Conservation (phyloP, 2,888 invertebrate genomes). For the Amphipoea lucens region DNA sequence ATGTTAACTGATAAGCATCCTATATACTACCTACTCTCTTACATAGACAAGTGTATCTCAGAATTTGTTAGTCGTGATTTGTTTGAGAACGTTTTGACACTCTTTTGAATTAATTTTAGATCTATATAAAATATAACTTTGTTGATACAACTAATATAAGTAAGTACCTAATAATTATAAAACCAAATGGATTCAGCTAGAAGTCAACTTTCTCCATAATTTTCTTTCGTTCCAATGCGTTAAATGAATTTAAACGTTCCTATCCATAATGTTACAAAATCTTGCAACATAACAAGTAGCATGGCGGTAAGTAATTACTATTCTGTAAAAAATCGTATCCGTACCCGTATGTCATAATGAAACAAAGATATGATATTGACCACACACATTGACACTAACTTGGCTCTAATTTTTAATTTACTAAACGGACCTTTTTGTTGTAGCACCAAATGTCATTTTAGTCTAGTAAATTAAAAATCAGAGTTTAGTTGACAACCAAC, state of each 20-base stretch:
- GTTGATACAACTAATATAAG: neutral
- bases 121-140: neutral
- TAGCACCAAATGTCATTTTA: too few relatives aligned
- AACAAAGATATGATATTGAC: neutral
- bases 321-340: neutral
- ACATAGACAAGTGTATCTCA: neutral
- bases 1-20: slow-evolving; percentile 16
- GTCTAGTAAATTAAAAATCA: too few relatives aligned
- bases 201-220: neutral
- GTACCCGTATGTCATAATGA: neutral
- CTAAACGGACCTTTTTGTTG: too few relatives aligned
- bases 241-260: neutral
- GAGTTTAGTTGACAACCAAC: neutral
- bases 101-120: neutral
- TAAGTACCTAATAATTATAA: neutral
- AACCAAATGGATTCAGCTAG: neutral
- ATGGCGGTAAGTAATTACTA: too few relatives aligned
- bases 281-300: neutral
- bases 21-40: neutral
- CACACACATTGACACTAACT: neutral
- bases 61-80: neutral
- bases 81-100: neutral
- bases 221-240: neutral
- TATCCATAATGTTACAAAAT: neutral
- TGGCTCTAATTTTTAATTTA: too few relatives aligned